Base-by-base conservation (phyloP, 2,888 invertebrate species). In the Agrochola litura region DNA sequence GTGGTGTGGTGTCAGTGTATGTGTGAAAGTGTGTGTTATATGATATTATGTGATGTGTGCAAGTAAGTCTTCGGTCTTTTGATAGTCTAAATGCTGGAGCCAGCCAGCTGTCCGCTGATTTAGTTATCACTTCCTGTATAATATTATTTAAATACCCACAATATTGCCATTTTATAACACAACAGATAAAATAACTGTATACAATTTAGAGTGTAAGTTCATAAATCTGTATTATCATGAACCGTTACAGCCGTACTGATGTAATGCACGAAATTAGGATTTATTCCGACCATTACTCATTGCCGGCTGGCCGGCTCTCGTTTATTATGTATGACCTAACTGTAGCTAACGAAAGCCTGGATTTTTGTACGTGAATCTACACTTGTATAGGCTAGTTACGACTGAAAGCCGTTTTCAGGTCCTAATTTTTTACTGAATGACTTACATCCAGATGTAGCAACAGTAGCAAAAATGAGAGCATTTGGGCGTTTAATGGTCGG, bases 241-340 rank as follows among this genome's bases (percentile, higher is more conserved):
- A 87, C 88, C 85, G 87, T 86, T 86, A 86, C 83, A 86, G 87
- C 73, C 85, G 49, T 49, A 76, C 76, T 80, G 91, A 91, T 92
- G 91, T 92, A 92, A 92, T 92, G 92, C 91, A 92, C 89, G 90
- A 91, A 92, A 93, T 93, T 92, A 93, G 91, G 91, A 93, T 94
- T 92, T 93, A 92, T 92, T 90, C 77, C 81, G 75, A 84, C 90
- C 90, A 91, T 93, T 90, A 90, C 89, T 92, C 92, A 92, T 91
- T 89, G 89, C 88, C 86, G 86, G 87, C 87, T 87, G 88, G 87
- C 84, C 86, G 77, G 79, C 81, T 88, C 81, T 84, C 88, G 89
- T 91, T 90, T 91, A 92, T 91, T 92, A 91, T 92, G 90, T 87
- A 91, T 88, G 83, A 88, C 81, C 81, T 83, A 74, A 74, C 79